These are phyloP conservation scores for Psophia crepitans DNA, from an alignment of 2,113 vertebrate species.

Conservation along the genomic window DNA sequence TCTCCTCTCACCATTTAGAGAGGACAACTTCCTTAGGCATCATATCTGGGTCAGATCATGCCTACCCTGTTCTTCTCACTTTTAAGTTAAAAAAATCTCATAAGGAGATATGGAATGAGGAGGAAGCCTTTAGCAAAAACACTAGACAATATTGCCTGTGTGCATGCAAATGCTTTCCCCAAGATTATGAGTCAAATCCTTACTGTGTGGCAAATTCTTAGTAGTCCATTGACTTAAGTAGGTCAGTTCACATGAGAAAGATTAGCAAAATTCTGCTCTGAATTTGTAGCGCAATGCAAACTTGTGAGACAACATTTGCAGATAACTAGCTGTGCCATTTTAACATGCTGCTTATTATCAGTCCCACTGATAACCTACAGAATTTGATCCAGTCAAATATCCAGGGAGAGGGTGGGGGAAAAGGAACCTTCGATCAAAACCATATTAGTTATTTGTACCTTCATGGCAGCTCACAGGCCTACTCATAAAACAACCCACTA, in stretches of 20 bases:
- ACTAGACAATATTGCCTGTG: background rate
- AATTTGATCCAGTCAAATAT: background rate
- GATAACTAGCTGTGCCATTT: background rate
- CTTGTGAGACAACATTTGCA: background rate
- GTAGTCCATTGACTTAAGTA: constrained; percentile 39
- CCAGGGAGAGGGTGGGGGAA: background rate
- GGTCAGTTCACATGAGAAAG: constrained; percentile 47
- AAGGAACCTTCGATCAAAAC: constrained; percentile 20
- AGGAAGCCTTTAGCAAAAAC: constrained; percentile 26
- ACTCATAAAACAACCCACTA: background rate
- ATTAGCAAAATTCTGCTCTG: constrained; percentile 38
- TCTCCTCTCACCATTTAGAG: background rate
- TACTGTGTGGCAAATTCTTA: constrained; percentile 29
- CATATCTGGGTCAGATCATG: background rate
- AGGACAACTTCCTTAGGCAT: background rate
- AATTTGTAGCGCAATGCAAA: constrained; percentile 3
- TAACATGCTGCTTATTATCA: background rate
- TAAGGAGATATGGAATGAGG: background rate
- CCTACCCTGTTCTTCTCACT: background rate
- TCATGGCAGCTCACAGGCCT: background rate
- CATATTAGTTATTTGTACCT: background rate
- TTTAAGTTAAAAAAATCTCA: background rate
- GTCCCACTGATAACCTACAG: background rate
- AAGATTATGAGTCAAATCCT: constrained; percentile 44
- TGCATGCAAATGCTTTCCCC: constrained; percentile 10